These are phyloP conservation scores for Euproctis similis DNA, from an alignment of 2,888 invertebrate species.

Conservation along the genomic window DNA sequence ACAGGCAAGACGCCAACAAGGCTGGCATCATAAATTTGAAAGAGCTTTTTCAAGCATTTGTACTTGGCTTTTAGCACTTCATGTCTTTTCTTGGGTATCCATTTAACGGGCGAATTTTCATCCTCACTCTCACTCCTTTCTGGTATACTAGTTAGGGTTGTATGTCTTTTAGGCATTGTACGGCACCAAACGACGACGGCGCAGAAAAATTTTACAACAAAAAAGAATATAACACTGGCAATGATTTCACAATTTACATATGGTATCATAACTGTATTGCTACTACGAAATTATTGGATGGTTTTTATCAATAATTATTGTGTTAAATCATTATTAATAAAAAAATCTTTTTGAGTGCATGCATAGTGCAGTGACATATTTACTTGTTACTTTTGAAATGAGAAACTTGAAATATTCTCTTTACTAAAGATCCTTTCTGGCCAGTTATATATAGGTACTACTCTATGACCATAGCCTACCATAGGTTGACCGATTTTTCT, in stretches of 20 bases:
- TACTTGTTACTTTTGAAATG: neutral
- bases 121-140: constrained; percentile 45
- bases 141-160: constrained; percentile 43
- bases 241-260: constrained; percentile 50
- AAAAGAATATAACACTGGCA: constrained; percentile 41
- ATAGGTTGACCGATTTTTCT: no score
- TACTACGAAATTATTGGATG: constrained; percentile 22
- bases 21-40: constrained; percentile 63
- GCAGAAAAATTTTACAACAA: constrained; percentile 47
- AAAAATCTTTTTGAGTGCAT: constrained; percentile 20
- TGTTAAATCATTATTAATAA: constrained; percentile 14
- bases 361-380: constrained; percentile 49
- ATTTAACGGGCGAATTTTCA: constrained; percentile 37
- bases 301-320: no score
- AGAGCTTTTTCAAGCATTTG: constrained; percentile 62
- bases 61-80: constrained; percentile 65
- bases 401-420: neutral
- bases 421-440: neutral
- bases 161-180: constrained; percentile 37
- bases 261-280: constrained; percentile 49
- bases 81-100: constrained; percentile 67
- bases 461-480: no score
- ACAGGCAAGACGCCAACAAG: constrained; percentile 49
- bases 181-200: constrained; percentile 17
- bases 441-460: neutral